phyloP scores from a whole-genome alignment of 2,797 vertebrate genomes.

The Threskiornis aethiopicus region DNA sequence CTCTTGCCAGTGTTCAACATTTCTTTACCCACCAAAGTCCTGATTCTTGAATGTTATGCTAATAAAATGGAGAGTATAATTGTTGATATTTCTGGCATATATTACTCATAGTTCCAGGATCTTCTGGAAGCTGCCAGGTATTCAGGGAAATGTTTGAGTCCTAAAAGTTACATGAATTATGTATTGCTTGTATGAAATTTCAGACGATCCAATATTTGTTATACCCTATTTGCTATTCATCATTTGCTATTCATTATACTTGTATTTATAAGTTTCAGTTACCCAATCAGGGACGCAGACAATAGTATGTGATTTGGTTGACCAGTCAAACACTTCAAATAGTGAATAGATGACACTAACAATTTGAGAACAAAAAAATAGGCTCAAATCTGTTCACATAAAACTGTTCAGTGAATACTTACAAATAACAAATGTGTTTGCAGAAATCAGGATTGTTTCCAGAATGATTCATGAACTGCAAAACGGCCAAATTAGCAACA shows the following conservation, averaged over 20 bases:
- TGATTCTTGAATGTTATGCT: background rate
- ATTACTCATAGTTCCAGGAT: background rate
- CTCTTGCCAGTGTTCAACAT: background rate
- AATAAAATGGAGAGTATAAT: background rate
- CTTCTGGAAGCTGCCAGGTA: constrained; percentile 19
- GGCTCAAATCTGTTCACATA: constrained; percentile 52
- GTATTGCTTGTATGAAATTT: constrained; percentile 37
- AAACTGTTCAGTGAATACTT: constrained; percentile 57
- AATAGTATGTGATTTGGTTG: constrained; percentile 59
- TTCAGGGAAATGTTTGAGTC: constrained; percentile 1
- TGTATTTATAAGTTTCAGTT: constrained; percentile 43
- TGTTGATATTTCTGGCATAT: background rate
- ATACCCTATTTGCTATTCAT: constrained; percentile 57
- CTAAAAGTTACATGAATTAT: constrained; percentile 50
- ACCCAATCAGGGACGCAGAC: constrained; percentile 45
- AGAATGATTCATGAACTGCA: constrained; percentile 58
- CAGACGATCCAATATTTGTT: constrained; percentile 30
- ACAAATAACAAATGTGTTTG: constrained; percentile 50
- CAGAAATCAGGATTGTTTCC: constrained; percentile 55
- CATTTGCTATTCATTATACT: constrained; percentile 49
- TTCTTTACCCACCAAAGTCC: background rate
- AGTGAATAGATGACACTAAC: constrained; percentile 40
- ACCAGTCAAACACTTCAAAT: constrained; percentile 63
- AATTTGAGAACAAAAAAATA: constrained; percentile 39
- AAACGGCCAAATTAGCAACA: constrained; percentile 53